Conservation (phyloP, 1,140 invertebrate species). For the Archegozetes longisetosus region DNA sequence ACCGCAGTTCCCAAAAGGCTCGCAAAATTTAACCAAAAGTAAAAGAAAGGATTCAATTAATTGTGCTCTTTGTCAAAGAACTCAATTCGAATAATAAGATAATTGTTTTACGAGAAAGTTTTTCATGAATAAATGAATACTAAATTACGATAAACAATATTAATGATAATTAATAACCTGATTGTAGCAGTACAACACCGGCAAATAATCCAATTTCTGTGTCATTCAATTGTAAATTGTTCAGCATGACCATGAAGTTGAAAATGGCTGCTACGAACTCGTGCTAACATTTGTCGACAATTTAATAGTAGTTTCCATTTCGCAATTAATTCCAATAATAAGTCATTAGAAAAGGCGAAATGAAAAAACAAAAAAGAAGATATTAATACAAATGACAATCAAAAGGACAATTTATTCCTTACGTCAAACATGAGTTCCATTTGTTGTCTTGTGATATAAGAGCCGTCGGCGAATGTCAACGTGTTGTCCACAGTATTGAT, state of each 20-base stretch:
- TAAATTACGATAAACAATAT: neutral
- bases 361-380: neutral
- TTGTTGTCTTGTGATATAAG: constrained; percentile 63
- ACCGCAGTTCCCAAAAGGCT: too few relatives aligned
- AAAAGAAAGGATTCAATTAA: too few relatives aligned
- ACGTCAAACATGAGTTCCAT: constrained; percentile 86
- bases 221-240: constrained; percentile 60
- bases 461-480: constrained; percentile 83
- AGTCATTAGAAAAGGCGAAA: neutral
- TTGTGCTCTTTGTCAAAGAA: too few relatives aligned
- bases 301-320: too few relatives aligned
- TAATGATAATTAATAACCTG: constrained; percentile 33
- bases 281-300: constrained; percentile 28
- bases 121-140: too few relatives aligned
- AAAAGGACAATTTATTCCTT: constrained; percentile 28
- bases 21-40: too few relatives aligned
- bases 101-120: too few relatives aligned
- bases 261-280: constrained; percentile 59
- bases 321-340: too few relatives aligned
- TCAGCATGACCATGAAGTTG: constrained; percentile 33
- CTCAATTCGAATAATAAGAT: too few relatives aligned
- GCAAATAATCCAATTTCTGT: constrained; percentile 79
- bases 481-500: constrained; percentile 45
- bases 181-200: constrained; percentile 62
- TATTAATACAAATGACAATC: neutral